phyloP scores from a whole-genome alignment of 1,140 invertebrate species.

The Brachionus plicatilis region DNA sequence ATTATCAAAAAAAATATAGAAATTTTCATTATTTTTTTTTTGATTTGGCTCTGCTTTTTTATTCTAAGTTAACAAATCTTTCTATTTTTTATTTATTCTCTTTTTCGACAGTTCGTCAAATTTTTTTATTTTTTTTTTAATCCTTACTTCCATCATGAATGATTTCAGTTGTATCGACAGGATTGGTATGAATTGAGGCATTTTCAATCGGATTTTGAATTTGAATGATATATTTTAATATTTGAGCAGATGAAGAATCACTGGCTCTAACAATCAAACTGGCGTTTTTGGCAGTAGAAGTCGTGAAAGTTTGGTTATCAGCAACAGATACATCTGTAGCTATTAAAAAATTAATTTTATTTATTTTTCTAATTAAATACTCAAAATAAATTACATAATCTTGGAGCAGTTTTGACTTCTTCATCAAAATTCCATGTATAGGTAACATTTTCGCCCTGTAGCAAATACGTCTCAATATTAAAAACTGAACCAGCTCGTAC shows the following conservation, averaged over 20 bases:
- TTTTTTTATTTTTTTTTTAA: not conserved
- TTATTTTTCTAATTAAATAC: not conserved
- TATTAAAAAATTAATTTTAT: not conserved
- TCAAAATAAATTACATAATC: not conserved
- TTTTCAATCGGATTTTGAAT: not conserved
- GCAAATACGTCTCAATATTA: constrained; percentile 6
- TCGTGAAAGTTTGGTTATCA: not conserved
- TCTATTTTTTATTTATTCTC: no score
- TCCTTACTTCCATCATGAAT: not conserved
- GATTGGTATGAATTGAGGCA: not conserved
- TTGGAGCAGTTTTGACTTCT: not conserved
- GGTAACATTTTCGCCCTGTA: not conserved
- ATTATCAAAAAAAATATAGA: no score
- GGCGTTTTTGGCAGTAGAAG: not conserved
- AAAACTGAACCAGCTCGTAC: not conserved
- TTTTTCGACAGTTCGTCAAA: no score
- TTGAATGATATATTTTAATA: not conserved
- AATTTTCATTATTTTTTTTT: no score
- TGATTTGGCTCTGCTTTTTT: no score
- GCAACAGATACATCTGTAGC: not conserved
- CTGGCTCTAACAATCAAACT: constrained; percentile 2
- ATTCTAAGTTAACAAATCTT: no score
- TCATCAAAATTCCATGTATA: constrained; percentile 33
- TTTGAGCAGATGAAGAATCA: not conserved
- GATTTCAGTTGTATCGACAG: not conserved